Percentiles rank a stretch among this genome's conserved stretches.
Conservation (phyloP, 2,797 vertebrate genomes). For the Falco berigora region DNA sequence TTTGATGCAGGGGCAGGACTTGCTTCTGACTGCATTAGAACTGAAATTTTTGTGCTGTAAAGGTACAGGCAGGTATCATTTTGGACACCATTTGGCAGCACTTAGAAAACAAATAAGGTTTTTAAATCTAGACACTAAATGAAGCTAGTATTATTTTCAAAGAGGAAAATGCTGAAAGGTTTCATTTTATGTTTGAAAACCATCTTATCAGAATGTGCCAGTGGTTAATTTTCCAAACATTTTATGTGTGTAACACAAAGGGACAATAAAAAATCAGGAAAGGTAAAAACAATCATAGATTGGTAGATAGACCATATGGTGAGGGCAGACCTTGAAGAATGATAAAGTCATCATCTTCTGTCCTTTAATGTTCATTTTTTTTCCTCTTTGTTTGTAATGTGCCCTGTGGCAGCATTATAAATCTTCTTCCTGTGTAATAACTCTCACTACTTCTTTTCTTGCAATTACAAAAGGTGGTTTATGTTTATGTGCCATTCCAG, state of each 20-base stretch:
- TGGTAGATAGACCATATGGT: slow-evolving; percentile 35
- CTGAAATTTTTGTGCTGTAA: not conserved
- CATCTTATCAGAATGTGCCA: not conserved
- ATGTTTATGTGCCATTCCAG: slow-evolving; percentile 22
- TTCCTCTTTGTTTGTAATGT: slow-evolving; percentile 25
- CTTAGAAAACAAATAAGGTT: not conserved
- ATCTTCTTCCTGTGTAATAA: slow-evolving; percentile 11
- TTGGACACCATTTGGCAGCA: not conserved
- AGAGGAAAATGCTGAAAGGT: not conserved
- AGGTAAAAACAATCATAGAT: slow-evolving; percentile 25
- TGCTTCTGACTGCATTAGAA: not conserved
- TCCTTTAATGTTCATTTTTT: slow-evolving; percentile 41
- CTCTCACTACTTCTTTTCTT: slow-evolving; percentile 4
- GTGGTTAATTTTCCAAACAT: slow-evolving; percentile 22
- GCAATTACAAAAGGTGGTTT: slow-evolving; percentile 29
- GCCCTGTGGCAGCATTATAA: slow-evolving; percentile 32
- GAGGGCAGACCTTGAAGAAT: slow-evolving; percentile 19
- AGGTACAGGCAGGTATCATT: not conserved
- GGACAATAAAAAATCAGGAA: slow-evolving; percentile 13
- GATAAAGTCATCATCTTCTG: slow-evolving; percentile 21
- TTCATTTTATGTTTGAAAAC: not conserved
- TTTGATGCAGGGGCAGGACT: not conserved
- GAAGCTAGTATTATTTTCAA: not conserved
- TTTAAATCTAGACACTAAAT: not conserved
- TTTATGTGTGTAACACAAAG: not conserved